Evolutionary conservation across 2,888 invertebrate genomes (phyloP), one percentile per base, ranked within the genome.

Genomic region (Candidula unifasciata): DNA sequence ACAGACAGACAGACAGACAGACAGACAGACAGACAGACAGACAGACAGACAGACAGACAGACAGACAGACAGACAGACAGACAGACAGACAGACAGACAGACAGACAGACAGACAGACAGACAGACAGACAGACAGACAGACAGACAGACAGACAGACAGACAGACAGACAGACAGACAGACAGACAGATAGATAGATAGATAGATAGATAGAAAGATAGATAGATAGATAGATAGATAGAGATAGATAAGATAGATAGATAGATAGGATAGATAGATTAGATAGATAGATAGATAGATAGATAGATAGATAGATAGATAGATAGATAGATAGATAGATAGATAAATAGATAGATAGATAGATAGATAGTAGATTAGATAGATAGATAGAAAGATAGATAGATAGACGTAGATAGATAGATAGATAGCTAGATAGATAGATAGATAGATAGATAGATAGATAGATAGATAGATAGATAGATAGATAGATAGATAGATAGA

Each of bases 291-390:
- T 16, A 68, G 68, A 68, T 27, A 68, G 68, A 68, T 27, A 68
- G 68, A n/a, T 16, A 76, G 37, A 76, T 27, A 76, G 44, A 76
- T 16, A 76, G 54, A 76, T 2, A 76, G 52, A 76, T 16, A 76
- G n/a, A 52, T 16, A 76, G 52, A 76, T 16, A 76, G 76, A 44
- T 16, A 76, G 76, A 44, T 21, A 76, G 54, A 13, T 5, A n/a
- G n/a, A n/a, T n/a, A n/a, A n/a, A n/a, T n/a, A n/a, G n/a, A n/a
- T n/a, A n/a, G n/a, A n/a, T n/a, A n/a, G n/a, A n/a, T n/a, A n/a
- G n/a, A n/a, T n/a, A n/a, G n/a, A n/a, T n/a, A n/a, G n/a, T n/a
- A n/a, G n/a, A n/a, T n/a, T n/a, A n/a, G n/a, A n/a, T n/a, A n/a
- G n/a, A n/a, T n/a, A n/a, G n/a, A n/a, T n/a, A n/a, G n/a, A n/a